These are phyloP conservation scores for Hoplodrina ambigua DNA, from an alignment of 2,888 invertebrate genomes.

Conservation along the genomic window DNA sequence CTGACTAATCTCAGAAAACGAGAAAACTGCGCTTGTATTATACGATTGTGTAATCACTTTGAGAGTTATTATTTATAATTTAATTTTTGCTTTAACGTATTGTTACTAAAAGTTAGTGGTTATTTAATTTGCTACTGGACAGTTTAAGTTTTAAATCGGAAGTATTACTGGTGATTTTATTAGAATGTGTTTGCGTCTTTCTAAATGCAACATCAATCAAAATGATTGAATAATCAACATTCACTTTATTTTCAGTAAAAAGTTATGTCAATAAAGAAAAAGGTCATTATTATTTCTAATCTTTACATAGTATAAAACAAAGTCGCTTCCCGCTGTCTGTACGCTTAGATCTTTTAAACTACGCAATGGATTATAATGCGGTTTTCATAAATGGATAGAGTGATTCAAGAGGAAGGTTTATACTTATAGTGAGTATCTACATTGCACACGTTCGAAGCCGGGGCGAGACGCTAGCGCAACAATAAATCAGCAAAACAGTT, in stretches of 20 bases:
- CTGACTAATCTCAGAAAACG: constrained; percentile 61
- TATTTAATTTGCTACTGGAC: constrained; percentile 26
- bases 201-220: constrained; percentile 4
- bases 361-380: no score
- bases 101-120: constrained; percentile 38
- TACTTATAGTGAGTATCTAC: no score
- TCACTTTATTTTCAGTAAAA: constrained; percentile 12
- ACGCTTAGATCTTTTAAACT: no score
- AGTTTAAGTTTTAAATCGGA: constrained; percentile 6
- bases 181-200: constrained; percentile 8
- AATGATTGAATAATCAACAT: constrained; percentile 6
- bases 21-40: constrained; percentile 39
- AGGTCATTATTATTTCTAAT: background rate
- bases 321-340: no score
- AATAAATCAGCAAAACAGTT: background rate
- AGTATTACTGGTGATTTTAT: constrained; percentile 2
- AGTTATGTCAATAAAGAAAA: constrained; percentile 1
- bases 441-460: no score
- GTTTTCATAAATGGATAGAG: no score
- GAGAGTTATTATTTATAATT: constrained; percentile 36
- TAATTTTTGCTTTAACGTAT: constrained; percentile 19
- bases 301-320: no score
- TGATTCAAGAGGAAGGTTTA: no score
- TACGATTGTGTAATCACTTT: constrained; percentile 51
- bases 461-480: background rate